A percentile compares a stretch with the other conserved stretches of the same genome.
These are phyloP conservation scores for Aphelenchoides fujianensis DNA, from an alignment of 1,140 invertebrate species.

Conservation along the genomic window DNA sequence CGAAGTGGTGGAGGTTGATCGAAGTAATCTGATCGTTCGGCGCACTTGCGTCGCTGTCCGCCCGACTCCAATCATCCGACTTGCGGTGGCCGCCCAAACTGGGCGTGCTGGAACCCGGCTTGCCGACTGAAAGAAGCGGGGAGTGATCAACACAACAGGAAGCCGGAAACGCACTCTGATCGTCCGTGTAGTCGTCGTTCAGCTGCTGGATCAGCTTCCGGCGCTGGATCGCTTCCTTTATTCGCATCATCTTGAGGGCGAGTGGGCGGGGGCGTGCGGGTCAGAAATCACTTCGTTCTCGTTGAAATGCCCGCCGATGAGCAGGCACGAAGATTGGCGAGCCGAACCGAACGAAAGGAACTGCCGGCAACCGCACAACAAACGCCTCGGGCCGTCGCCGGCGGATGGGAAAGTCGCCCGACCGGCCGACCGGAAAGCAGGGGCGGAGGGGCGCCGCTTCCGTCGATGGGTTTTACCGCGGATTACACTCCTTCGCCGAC, in stretches of 20 bases:
- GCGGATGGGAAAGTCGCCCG: background rate
- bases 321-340: too few relatives aligned
- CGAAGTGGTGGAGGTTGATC: constrained; percentile 47
- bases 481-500: too few relatives aligned
- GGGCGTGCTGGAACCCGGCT: constrained; percentile 29
- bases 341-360: too few relatives aligned
- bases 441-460: too few relatives aligned
- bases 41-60: constrained; percentile 30
- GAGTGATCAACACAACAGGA: background rate
- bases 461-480: background rate
- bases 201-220: constrained; percentile 57
- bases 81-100: constrained; percentile 1
- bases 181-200: constrained; percentile 54
- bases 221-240: constrained; percentile 59
- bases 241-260: constrained; percentile 59
- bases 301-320: too few relatives aligned
- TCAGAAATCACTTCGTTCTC: constrained; percentile 1
- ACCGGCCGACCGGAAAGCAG: background rate
- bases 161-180: constrained; percentile 21
- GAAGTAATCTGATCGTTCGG: constrained; percentile 32
- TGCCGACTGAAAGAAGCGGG: constrained; percentile 15
- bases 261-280: background rate
- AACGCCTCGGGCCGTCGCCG: too few relatives aligned
- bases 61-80: constrained; percentile 29
- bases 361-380: background rate